Base-by-base conservation (phyloP, 2,888 invertebrate genomes). In the Drosophila paucipuncta region DNA sequence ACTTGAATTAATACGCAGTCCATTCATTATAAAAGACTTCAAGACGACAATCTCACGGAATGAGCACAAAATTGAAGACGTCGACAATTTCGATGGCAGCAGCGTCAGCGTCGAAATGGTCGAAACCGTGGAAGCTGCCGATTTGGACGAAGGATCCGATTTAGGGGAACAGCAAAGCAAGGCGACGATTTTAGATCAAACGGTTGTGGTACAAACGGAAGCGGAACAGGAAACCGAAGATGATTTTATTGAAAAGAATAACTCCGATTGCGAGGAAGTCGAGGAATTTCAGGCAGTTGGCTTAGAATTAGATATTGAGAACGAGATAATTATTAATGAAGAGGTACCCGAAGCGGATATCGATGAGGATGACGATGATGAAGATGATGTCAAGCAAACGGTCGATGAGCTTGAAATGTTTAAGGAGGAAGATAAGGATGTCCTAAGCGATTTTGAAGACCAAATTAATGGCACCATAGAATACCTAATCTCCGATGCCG, bases 291-390 rank as follows among this genome's bases (percentile, higher is more conserved):
- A 88, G 0, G 49, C 89, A 1, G 76, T 88, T 31, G 73, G 75
- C 35, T 47, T 84, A 33, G 88, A 89, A 4, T 57, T 89, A 30
- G 85, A 91, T 62, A 82, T 83, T 41, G 88, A 89, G 22, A 80
- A 79, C 35, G 89, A 89, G 47, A 81, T 89, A n/a, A 76, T 89
- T 54, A 85, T 91, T 31, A 80, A 87, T 54, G 83, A 89, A 57
- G 82, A 78, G 47, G 78, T 68, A 39, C 59, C 67, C 4, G 64
- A 74, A 33, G 72, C 72, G 9, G 77, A 82, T 9, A 58, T 82
- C 4, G 73, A 76, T 28, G 73, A 58, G 5, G 67, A 73, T 9
- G 65, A 66, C 30, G 28, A n/a, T 4, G 28, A 57, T 30, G 73
- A 58, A 3, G 67, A 76, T 9, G 64, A 58, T 7, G n/a, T 7